Base-by-base conservation (phyloP, 1,140 invertebrate genomes). In the Bombus balteatus region DNA sequence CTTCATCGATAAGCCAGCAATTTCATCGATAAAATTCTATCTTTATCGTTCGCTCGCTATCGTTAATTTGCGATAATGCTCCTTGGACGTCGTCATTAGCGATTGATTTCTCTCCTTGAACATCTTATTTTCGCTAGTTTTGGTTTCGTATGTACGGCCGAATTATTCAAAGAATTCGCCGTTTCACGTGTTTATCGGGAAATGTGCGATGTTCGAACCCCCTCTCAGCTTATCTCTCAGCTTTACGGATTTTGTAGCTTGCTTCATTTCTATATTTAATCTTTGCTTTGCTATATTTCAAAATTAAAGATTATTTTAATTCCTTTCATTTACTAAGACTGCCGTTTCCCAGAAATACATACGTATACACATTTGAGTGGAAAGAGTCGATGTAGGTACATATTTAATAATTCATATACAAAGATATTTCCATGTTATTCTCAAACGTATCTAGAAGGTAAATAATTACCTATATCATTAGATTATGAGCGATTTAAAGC, bases 21-120 rank as follows among this genome's bases (percentile, higher is more conserved):
- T 62, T 80, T 72, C 3, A 8, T 53, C 68, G 53, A 85, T 85
- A 85, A 85, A 80, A 72, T 13, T 85, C 39, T 25, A 39, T 25
- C 1, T 80, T 80, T 80, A 85, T 85, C 68, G 57, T 62, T 47
- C 32, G 37, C 9, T 5, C 47, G 53, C 65, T 80, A 80, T 73
- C 68, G 32, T 22, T 47, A 32, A 39, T 53, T 62, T 37, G 41
- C 25, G 32, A 80, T 83, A 70, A 83, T 59, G 25, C 34, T 71
- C 22, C 3, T 39, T 34, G 28, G 41, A n/a, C 5, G 8, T 57
- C 59, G 0, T 8, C 6, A 13, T 32, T 66, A 9, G 10, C 59
- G 18, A 12, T 32, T 41, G 2, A 39, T 53, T 76, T 34, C 57
- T 71, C 32, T 9, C 22, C 1, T 70, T 9, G 25, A 34, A 32